Evolutionary conservation across 2,113 vertebrate genomes (phyloP).

Genomic region (Anser cygnoides): DNA sequence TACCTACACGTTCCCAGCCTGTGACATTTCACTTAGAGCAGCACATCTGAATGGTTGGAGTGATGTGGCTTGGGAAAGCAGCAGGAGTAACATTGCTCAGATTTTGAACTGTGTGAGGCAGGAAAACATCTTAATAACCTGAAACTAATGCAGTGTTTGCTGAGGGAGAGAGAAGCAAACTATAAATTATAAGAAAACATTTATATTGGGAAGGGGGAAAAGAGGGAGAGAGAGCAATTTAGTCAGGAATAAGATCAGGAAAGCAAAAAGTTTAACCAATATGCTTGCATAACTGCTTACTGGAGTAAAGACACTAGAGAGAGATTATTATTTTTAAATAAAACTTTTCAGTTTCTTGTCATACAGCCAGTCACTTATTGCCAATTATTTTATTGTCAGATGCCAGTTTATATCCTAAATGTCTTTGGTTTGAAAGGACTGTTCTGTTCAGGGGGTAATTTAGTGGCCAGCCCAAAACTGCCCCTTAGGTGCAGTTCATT

Average conservation of each 20-base stretch:
- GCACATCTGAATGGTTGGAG: background rate
- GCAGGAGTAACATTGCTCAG: background rate
- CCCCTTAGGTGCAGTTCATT: constrained; percentile 37
- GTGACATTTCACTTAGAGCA: background rate
- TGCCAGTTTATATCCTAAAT: background rate
- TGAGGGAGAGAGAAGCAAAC: background rate
- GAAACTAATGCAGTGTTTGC: background rate
- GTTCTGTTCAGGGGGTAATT: background rate
- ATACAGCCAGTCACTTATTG: background rate
- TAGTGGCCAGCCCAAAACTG: background rate
- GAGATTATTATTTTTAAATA: background rate
- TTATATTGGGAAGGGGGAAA: background rate
- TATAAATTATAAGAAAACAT: background rate
- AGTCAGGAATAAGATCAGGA: background rate
- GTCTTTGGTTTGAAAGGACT: background rate
- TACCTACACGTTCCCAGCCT: background rate
- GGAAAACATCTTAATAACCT: background rate
- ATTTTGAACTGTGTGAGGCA: background rate
- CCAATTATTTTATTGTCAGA: background rate
- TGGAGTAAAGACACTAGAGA: background rate
- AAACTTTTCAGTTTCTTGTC: background rate
- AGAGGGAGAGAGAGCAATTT: background rate
- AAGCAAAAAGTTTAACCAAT: background rate
- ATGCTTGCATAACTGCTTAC: background rate
- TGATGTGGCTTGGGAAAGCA: background rate